Percentiles rank a stretch among this genome's conserved stretches.
Evolutionary conservation across 2,113 vertebrate genomes (phyloP).

Genomic region (Lanius collurio): DNA sequence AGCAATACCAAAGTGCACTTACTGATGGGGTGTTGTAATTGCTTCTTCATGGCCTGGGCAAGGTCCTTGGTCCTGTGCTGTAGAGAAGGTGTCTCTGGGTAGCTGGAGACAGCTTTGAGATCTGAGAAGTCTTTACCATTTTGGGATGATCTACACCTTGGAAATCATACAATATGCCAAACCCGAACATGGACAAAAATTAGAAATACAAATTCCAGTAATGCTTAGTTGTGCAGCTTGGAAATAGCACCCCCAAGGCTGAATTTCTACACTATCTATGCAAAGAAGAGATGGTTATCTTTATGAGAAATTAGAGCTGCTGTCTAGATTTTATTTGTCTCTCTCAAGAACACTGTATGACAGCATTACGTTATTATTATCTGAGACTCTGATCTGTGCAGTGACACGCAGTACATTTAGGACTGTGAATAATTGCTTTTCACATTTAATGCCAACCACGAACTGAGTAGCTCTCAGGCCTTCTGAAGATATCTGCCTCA

Average conservation of each 20-base stretch:
- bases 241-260: neutral
- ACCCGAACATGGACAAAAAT: neutral
- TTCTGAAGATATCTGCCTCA: neutral
- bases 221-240: neutral
- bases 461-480: neutral
- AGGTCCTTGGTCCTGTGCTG: neutral
- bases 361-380: neutral
- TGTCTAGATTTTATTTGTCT: neutral
- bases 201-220: neutral
- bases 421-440: conserved; percentile 15
- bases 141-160: neutral
- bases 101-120: neutral
- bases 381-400: neutral
- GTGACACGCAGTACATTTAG: neutral
- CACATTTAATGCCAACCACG: neutral
- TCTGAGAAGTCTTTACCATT: neutral
- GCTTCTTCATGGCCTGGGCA: neutral
- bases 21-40: neutral
- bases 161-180: neutral
- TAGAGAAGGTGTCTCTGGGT: neutral
- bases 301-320: neutral
- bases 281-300: neutral
- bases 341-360: neutral
- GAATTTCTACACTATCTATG: neutral
- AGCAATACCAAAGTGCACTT: neutral